Percentiles rank a stretch among this genome's conserved stretches.
Evolutionary conservation across 2,113 vertebrate species (phyloP).

Genomic region (Petaurus breviceps): DNA sequence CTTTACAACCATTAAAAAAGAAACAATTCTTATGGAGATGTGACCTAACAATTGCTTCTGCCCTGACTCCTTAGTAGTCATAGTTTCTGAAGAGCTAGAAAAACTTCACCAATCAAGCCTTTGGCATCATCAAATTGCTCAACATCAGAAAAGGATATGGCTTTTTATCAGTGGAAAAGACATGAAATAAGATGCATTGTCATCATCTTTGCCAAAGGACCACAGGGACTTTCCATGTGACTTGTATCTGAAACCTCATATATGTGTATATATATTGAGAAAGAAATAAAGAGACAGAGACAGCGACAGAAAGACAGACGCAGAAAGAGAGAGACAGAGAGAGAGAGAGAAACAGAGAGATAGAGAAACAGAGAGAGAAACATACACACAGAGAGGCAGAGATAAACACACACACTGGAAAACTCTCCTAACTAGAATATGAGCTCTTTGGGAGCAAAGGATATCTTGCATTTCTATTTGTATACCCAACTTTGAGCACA

Average conservation of each 20-base stretch:
- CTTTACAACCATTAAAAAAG: not conserved
- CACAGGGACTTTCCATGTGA: not conserved
- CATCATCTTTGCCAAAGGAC: too few species aligned
- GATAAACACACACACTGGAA: not conserved
- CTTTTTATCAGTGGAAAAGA: not conserved
- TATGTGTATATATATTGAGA: not conserved
- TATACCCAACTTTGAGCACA: not conserved
- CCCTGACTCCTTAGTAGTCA: not conserved
- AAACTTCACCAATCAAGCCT: not conserved
- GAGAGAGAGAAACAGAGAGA: accelerated
- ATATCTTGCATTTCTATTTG: not conserved
- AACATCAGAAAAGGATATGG: not conserved
- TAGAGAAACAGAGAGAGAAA: too few species aligned
- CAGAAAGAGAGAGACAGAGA: too few species aligned
- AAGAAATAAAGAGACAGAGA: too few species aligned
- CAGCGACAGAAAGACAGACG: too few species aligned
- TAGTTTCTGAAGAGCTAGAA: not conserved
- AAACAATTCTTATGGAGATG: not conserved
- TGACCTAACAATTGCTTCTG: not conserved
- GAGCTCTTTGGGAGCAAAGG: not conserved
- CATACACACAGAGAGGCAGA: too few species aligned
- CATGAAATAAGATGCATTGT: not conserved
- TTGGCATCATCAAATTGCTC: too few species aligned
- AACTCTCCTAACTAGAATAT: not conserved
- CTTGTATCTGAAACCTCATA: not conserved